A percentile compares a stretch with the other conserved stretches of the same genome.
phyloP scores from a whole-genome alignment of 2,113 vertebrate genomes.

The Prietella phreatophila region DNA sequence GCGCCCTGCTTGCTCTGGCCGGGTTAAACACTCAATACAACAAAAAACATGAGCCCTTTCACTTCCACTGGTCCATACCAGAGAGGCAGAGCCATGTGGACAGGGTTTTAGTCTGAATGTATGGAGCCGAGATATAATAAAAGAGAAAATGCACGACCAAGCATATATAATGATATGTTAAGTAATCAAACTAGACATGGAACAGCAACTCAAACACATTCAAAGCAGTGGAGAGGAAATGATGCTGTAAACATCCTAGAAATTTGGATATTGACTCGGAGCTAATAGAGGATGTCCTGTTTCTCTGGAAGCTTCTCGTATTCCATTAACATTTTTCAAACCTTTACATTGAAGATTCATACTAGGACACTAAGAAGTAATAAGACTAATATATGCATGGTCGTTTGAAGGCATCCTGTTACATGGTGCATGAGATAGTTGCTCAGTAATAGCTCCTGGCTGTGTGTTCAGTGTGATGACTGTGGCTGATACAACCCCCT shows the following conservation, averaged over 20 bases:
- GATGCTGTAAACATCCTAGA: not conserved
- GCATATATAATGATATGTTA: not conserved
- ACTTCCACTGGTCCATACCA: conserved; percentile 53
- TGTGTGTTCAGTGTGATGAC: conserved; percentile 35
- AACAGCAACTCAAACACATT: not conserved
- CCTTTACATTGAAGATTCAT: not conserved
- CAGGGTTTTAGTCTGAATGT: conserved; percentile 12
- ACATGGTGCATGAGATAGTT: conserved; percentile 9
- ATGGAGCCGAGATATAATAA: not conserved
- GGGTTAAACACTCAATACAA: conserved; percentile 42
- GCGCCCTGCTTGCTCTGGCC: conserved; percentile 26
- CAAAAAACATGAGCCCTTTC: conserved; percentile 46
- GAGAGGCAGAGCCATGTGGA: conserved; percentile 31
- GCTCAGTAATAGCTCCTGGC: conserved; percentile 30
- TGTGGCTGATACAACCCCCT: conserved; percentile 21
- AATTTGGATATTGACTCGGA: not conserved
- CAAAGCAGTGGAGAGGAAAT: not conserved
- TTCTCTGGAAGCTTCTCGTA: not conserved
- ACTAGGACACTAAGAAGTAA: not conserved
- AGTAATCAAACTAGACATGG: not conserved
- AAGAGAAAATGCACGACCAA: not conserved
- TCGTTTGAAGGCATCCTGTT: conserved; percentile 2
- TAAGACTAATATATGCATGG: not conserved
- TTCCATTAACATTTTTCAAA: not conserved
- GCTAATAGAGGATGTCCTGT: not conserved